Conservation (phyloP, 1,140 invertebrate genomes). For the Plodia interpunctella region DNA sequence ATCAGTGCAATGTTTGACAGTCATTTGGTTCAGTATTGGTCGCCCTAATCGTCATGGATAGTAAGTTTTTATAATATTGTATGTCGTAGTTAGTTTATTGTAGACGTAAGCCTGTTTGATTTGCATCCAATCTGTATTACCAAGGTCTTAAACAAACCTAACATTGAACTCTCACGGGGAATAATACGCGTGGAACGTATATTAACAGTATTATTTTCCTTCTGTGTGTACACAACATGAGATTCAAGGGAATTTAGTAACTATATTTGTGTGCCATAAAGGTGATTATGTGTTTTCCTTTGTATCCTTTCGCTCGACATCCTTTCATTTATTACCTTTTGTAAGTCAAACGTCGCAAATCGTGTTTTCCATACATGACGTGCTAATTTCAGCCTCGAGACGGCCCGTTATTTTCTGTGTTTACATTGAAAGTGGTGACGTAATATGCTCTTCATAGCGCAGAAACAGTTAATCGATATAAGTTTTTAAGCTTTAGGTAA, state of each 20-base stretch:
- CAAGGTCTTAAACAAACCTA: not conserved
- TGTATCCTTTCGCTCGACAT: not conserved
- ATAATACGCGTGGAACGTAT: not conserved
- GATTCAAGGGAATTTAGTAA: too few species aligned
- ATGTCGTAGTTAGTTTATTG: conserved; percentile 15
- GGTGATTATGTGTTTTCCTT: not conserved
- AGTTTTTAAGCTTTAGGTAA: not conserved
- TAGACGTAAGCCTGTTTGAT: not conserved
- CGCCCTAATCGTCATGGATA: conserved; percentile 41
- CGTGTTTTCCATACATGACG: not conserved
- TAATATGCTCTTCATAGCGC: not conserved
- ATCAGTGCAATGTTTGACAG: conserved; percentile 30
- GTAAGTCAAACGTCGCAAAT: not conserved
- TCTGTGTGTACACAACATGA: too few species aligned
- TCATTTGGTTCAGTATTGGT: conserved; percentile 18
- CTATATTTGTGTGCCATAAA: not conserved
- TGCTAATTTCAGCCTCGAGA: not conserved
- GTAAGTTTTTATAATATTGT: conserved; percentile 36
- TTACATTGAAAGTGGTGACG: not conserved
- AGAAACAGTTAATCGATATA: not conserved
- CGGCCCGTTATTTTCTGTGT: conserved; percentile 1
- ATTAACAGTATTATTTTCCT: too few species aligned
- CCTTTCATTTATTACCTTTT: not conserved
- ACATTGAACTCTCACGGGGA: not conserved
- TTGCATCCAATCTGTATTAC: not conserved